phyloP scores from a whole-genome alignment of 2,113 vertebrate species.

The Archilochus colubris region DNA sequence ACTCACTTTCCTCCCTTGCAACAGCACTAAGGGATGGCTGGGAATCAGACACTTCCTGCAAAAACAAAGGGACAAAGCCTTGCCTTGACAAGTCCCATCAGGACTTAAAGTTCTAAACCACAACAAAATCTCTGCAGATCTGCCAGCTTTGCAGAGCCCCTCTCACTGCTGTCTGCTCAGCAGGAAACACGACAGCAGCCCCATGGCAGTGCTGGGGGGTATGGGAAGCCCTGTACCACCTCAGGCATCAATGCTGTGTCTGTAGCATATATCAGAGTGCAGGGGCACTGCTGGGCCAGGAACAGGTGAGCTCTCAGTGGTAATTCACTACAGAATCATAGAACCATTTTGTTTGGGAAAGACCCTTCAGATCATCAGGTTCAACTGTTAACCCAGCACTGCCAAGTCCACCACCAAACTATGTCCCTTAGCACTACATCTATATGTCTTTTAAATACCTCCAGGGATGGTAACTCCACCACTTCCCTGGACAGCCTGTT shows the following conservation, averaged over 20 bases:
- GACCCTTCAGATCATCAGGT: too few relatives aligned
- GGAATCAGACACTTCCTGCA: constrained; percentile 65
- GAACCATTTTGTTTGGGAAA: too few relatives aligned
- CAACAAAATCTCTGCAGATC: not conserved
- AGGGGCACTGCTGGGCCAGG: not conserved
- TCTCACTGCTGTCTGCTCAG: not conserved
- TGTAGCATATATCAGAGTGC: not conserved
- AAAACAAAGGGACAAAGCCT: constrained; percentile 53
- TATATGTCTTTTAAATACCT: too few relatives aligned
- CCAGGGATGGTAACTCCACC: too few relatives aligned
- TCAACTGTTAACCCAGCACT: too few relatives aligned
- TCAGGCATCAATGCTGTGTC: accelerated
- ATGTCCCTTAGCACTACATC: too few relatives aligned
- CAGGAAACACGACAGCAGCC: not conserved
- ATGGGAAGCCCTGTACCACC: not conserved
- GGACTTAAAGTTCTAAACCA: not conserved
- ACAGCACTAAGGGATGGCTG: not conserved
- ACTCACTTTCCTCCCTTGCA: constrained; percentile 65
- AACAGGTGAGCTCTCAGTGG: accelerated
- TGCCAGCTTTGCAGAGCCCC: not conserved
- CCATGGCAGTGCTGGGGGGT: accelerated
- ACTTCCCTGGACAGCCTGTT: too few relatives aligned
- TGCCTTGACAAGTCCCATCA: constrained; percentile 7
- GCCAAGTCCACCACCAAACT: too few relatives aligned
- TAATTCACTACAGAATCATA: not conserved